Conservation (phyloP, 1,140 invertebrate genomes). For the Lysiphlebus fabarum region DNA sequence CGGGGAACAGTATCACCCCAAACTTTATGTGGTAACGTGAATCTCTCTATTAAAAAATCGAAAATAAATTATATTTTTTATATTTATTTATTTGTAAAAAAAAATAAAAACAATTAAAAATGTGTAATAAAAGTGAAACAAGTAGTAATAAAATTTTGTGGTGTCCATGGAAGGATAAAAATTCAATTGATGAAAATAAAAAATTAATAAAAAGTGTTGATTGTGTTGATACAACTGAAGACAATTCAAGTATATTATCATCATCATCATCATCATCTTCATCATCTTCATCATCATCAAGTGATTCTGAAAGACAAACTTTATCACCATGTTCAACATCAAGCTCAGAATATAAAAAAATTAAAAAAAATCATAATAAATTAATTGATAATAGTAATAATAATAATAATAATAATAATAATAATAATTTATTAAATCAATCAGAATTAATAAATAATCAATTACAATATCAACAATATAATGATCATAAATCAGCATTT, state of each 20-base stretch:
- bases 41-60: background rate
- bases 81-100: background rate
- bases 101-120: background rate
- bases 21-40: background rate
- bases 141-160: too few relatives aligned
- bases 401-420: constrained; percentile 1
- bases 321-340: too few relatives aligned
- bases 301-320: too few relatives aligned
- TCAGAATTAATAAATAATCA: constrained; percentile 10
- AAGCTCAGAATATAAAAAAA: too few relatives aligned
- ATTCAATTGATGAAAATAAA: background rate
- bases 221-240: too few relatives aligned
- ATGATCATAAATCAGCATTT: constrained; percentile 13
- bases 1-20: constrained; percentile 5
- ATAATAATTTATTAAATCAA: background rate
- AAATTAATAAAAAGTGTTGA: too few relatives aligned
- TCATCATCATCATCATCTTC: too few relatives aligned
- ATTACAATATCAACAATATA: constrained; percentile 3
- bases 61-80: background rate
- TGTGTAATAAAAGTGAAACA: background rate
- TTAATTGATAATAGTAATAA: too few relatives aligned
- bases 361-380: too few relatives aligned
- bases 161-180: background rate
- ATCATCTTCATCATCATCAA: too few relatives aligned
- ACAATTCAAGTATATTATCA: too few relatives aligned